Evolutionary conservation across 2,888 invertebrate species (phyloP).

Genomic region (Conistra vaccinii): DNA sequence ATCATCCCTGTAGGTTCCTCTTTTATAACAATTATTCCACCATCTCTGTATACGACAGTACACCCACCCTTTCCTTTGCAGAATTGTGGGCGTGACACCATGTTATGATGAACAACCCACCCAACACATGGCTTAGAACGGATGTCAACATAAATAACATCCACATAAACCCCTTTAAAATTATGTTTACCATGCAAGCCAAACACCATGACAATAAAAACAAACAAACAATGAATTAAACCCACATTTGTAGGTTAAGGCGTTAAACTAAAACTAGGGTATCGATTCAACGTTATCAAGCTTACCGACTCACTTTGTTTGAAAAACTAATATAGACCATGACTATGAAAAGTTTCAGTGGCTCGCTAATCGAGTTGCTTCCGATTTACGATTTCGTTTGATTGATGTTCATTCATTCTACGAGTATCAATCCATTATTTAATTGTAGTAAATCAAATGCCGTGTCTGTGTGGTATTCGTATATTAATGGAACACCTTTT

Average conservation of each 20-base stretch:
- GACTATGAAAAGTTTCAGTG: constrained; percentile 42
- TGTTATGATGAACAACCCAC: constrained; percentile 22
- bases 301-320: constrained; percentile 31
- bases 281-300: constrained; percentile 59
- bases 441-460: constrained; percentile 20
- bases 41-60: not conserved
- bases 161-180: constrained; percentile 8
- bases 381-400: constrained; percentile 37
- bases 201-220: constrained; percentile 35
- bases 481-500: not conserved
- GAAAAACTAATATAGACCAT: constrained; percentile 35
- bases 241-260: constrained; percentile 38
- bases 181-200: constrained; percentile 31
- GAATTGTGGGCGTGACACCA: constrained; percentile 16
- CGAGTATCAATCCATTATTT: constrained; percentile 30
- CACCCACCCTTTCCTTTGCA: not conserved
- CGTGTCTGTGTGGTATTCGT: not conserved
- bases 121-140: constrained; percentile 33
- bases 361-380: constrained; percentile 47
- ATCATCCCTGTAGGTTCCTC: no score
- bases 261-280: constrained; percentile 61
- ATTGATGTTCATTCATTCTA: constrained; percentile 31
- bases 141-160: constrained; percentile 31
- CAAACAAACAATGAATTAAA: constrained; percentile 44
- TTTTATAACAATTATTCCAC: not conserved